phyloP scores from a whole-genome alignment of 1,140 invertebrate species.

The Bilobella aurantiaca region DNA sequence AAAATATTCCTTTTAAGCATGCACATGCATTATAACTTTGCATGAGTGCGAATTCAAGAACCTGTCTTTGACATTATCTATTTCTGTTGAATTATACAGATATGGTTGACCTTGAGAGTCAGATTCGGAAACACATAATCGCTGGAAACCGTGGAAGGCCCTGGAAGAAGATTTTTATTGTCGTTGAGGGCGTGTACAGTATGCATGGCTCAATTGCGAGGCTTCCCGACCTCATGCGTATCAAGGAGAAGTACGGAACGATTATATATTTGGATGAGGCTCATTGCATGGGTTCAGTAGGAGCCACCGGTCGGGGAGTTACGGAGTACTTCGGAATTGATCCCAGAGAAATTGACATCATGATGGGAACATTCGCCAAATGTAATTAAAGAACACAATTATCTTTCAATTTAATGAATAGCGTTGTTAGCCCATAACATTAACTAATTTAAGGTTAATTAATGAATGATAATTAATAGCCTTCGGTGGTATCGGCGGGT shows the following conservation, averaged over 20 bases:
- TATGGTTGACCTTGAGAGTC: slow-evolving; percentile 69
- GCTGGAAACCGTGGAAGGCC: slow-evolving; percentile 69
- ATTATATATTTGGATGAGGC: slow-evolving; percentile 44
- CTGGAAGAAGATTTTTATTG: slow-evolving; percentile 87
- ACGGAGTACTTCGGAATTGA: slow-evolving; percentile 46
- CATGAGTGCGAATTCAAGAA: too few relatives aligned
- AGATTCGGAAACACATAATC: slow-evolving; percentile 62
- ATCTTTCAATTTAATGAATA: background rate
- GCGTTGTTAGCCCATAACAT: background rate
- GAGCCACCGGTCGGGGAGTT: slow-evolving; percentile 73
- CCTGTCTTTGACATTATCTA: background rate
- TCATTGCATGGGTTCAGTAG: slow-evolving; percentile 89
- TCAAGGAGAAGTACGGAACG: slow-evolving; percentile 89
- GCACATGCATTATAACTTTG: too few relatives aligned
- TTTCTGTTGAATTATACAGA: slow-evolving; percentile 47
- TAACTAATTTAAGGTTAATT: background rate
- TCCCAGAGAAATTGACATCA: slow-evolving; percentile 45
- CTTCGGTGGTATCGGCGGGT: slow-evolving; percentile 46
- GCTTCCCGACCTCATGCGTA: slow-evolving; percentile 71
- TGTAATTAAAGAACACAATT: slow-evolving; percentile 25
- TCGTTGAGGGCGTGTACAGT: slow-evolving; percentile 90
- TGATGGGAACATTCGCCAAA: slow-evolving; percentile 51
- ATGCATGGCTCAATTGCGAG: slow-evolving; percentile 95
- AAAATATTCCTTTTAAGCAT: too few relatives aligned
- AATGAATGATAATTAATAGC: slow-evolving; percentile 19